Conservation (phyloP, 2,888 invertebrate genomes). For the Agonopterix subpropinquella region DNA sequence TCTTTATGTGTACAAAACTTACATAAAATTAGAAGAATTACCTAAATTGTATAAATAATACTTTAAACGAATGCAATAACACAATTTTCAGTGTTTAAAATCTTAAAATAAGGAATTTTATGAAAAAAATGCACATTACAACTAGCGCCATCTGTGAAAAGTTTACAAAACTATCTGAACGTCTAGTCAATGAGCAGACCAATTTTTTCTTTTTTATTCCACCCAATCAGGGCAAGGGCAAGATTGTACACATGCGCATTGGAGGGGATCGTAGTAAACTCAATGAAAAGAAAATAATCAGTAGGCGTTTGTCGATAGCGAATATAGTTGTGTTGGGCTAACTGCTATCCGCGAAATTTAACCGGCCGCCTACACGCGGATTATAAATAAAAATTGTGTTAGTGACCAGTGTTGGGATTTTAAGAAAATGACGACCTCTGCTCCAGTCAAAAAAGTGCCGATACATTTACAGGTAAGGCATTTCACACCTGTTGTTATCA, state of each 20-base stretch:
- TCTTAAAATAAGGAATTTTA: neutral
- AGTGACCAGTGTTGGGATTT: conserved; percentile 48
- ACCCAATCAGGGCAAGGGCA: conserved; percentile 25
- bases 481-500: conserved; percentile 48
- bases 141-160: conserved; percentile 23
- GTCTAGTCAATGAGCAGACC: conserved; percentile 14
- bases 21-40: neutral
- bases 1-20: neutral
- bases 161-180: conserved; percentile 8
- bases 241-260: conserved; percentile 60
- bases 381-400: conserved; percentile 58
- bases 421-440: conserved; percentile 73
- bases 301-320: conserved; percentile 42
- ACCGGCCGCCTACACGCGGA: conserved; percentile 47
- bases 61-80: no score
- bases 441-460: conserved; percentile 95
- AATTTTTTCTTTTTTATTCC: conserved; percentile 11
- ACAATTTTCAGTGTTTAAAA: no score
- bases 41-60: no score
- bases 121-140: no score
- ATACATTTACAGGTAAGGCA: conserved; percentile 91
- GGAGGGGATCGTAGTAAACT: conserved; percentile 51
- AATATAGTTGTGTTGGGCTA: conserved; percentile 14
- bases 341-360: conserved; percentile 29
- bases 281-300: conserved; percentile 50